Evolutionary conservation across 2,113 vertebrate species (phyloP).

Genomic region (Chaetorhynchus papuensis): DNA sequence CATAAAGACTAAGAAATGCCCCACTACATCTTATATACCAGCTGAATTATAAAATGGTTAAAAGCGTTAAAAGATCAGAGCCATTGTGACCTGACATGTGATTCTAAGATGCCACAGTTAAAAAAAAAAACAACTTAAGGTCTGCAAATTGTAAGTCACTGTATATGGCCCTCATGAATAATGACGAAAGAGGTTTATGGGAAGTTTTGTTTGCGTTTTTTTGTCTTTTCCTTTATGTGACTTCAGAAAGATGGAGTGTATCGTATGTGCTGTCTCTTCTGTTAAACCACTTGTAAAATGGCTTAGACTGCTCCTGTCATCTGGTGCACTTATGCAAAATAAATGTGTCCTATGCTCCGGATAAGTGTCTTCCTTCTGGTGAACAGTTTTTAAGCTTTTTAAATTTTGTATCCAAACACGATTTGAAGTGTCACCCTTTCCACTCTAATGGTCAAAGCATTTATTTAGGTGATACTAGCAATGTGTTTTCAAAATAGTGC

Average conservation of each 20-base stretch:
- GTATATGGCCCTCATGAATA: constrained; percentile 4
- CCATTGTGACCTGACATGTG: not conserved
- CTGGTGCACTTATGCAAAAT: constrained; percentile 60
- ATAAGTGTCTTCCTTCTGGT: constrained; percentile 49
- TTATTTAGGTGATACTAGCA: constrained; percentile 50
- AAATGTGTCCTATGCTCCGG: constrained; percentile 42
- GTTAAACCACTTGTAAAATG: constrained; percentile 48
- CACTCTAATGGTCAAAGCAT: constrained; percentile 57
- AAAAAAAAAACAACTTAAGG: not conserved
- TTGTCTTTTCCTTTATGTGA: constrained; percentile 38
- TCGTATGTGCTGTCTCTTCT: constrained; percentile 30
- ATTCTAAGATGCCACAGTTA: not conserved
- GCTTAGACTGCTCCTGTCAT: constrained; percentile 51
- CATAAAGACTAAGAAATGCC: not conserved
- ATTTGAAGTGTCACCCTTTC: constrained; percentile 53
- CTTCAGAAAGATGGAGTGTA: constrained; percentile 38
- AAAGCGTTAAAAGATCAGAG: not conserved
- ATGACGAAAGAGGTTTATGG: constrained; percentile 34
- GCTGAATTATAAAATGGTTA: not conserved
- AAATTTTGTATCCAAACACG: constrained; percentile 44
- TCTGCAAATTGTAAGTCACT: not conserved
- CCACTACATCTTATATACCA: not conserved
- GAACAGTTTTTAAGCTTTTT: constrained; percentile 44
- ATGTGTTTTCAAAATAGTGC: constrained; percentile 58
- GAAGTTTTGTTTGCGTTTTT: constrained; percentile 31